Conservation (phyloP, 2,797 vertebrate species). For the Sitta carolinensis region DNA sequence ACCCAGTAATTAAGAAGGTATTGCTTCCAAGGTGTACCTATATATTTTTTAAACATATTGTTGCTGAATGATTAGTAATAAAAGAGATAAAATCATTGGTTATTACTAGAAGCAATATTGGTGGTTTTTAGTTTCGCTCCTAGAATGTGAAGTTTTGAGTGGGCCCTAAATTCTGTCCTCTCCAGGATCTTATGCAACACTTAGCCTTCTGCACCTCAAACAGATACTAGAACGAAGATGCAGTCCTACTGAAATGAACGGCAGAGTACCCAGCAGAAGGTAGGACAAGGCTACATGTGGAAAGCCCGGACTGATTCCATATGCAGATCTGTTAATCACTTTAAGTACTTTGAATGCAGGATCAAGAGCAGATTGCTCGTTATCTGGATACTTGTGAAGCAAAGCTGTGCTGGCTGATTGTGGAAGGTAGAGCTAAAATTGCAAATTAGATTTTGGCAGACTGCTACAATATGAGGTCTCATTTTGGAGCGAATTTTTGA, state of each 20-base stretch:
- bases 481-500: slow-evolving; percentile 27
- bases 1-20: slow-evolving; percentile 47
- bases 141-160: not conserved
- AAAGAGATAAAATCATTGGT: not conserved
- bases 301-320: not conserved
- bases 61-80: not conserved
- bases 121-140: not conserved
- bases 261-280: not conserved
- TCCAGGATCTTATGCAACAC: not conserved
- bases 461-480: not conserved
- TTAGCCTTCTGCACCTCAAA: not conserved
- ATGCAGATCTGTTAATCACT: slow-evolving; percentile 48
- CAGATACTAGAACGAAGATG: not conserved
- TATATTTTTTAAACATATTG: not conserved
- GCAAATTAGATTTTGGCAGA: slow-evolving; percentile 30
- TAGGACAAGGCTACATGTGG: not conserved
- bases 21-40: not conserved
- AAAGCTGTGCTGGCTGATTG: slow-evolving; percentile 7
- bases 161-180: not conserved
- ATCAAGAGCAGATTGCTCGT: slow-evolving; percentile 63
- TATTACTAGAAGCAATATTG: not conserved
- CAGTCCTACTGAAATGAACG: not conserved
- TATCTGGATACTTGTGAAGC: slow-evolving; percentile 45
- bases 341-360: slow-evolving; percentile 28
- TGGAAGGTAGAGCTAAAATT: slow-evolving; percentile 24